Conservation (phyloP, 2,888 invertebrate species). For the Sphaerophoria rueppellii region DNA sequence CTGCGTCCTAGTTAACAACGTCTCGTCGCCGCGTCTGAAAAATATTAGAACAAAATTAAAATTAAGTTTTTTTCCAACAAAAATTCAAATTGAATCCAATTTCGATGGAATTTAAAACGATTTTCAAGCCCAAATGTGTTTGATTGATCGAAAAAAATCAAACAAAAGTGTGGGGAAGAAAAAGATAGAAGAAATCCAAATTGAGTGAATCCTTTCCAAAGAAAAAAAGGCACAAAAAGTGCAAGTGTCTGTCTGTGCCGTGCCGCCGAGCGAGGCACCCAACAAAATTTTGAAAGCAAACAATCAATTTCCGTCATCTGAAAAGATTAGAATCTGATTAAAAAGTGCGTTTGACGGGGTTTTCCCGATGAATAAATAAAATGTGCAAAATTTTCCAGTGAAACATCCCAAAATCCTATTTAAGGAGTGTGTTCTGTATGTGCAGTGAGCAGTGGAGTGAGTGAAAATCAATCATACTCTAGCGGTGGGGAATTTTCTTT, state of each 20-base stretch:
- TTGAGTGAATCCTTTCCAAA: slow-evolving; percentile 50
- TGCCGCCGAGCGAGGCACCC: slow-evolving; percentile 59
- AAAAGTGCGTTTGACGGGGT: slow-evolving; percentile 4
- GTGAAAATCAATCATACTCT: slow-evolving; percentile 69
- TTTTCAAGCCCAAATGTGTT: slow-evolving; percentile 37
- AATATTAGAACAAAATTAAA: slow-evolving; percentile 22
- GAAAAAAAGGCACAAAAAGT: slow-evolving; percentile 54
- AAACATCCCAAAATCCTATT: slow-evolving; percentile 27
- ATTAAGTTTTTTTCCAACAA: slow-evolving; percentile 1
- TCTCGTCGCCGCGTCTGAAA: slow-evolving; percentile 61
- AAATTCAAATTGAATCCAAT: neutral
- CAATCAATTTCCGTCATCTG: slow-evolving; percentile 27
- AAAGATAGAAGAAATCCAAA: slow-evolving; percentile 19
- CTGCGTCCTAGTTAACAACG: slow-evolving; percentile 59
- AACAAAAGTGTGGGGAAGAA: slow-evolving; percentile 35
- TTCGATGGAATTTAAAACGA: slow-evolving; percentile 37
- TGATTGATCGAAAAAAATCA: slow-evolving; percentile 22
- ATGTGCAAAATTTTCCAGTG: slow-evolving; percentile 67
- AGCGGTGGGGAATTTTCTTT: slow-evolving; percentile 47
- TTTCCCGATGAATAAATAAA: slow-evolving; percentile 11
- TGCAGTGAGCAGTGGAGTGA: slow-evolving; percentile 51
- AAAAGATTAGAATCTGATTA: slow-evolving; percentile 18
- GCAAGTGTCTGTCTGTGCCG: slow-evolving; percentile 69
- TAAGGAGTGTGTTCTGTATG: slow-evolving; percentile 15
- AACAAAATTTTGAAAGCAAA: slow-evolving; percentile 50